Evolutionary conservation across 1,140 invertebrate species (phyloP), one percentile per base, ranked within the genome.

Genomic region (Chrysomallon squamiferum): DNA sequence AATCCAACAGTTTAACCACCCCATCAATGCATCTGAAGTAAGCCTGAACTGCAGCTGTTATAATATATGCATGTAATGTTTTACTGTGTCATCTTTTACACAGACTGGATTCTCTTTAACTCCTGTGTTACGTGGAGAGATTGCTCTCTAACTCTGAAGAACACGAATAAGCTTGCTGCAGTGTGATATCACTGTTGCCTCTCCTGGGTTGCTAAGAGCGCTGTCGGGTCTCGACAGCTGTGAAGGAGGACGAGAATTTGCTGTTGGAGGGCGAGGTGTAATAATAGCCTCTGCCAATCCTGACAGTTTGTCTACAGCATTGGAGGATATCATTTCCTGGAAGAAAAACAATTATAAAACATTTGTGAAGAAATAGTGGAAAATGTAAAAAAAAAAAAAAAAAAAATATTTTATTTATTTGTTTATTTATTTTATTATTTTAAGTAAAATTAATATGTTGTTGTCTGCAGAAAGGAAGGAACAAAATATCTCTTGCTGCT

Each of bases 261-360:
- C 50, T 11, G 65, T 57, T 13, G 52, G 50, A 7, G 68, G 68
- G 9, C 71, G 45, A 15, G 70, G 68, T 13, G 70, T 71, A 30
- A 60, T 62, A 30, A 60, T 62, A 32, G 64, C 62, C 5, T 65
- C 61, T 0, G 68, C 62, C 47, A 77, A 47, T 25, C 58, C 29
- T 20, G 65, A 65, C 11, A 79, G 38, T 59, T 79, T 79, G 32
- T 75, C 66, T 22, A 74, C 66, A 27, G 73, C 75, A 56, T 79
- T 70, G 56, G 75, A 38, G 7, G 68, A 49, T n/a, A 72, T 18
- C 64, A 79, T 71, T 57, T 76, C 74, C 76, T 78, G 65, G 9
- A 59, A 54, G 58, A 60, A 30, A 47, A 52, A 45, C 58, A 32
- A 60, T 15, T 18, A 38, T 49, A 45, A 54, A 32, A 49, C n/a